Percentiles rank a stretch among this genome's conserved stretches.
These are phyloP conservation scores for Cyclopterus lumpus DNA, from an alignment of 2,797 vertebrate species.

Conservation along the genomic window DNA sequence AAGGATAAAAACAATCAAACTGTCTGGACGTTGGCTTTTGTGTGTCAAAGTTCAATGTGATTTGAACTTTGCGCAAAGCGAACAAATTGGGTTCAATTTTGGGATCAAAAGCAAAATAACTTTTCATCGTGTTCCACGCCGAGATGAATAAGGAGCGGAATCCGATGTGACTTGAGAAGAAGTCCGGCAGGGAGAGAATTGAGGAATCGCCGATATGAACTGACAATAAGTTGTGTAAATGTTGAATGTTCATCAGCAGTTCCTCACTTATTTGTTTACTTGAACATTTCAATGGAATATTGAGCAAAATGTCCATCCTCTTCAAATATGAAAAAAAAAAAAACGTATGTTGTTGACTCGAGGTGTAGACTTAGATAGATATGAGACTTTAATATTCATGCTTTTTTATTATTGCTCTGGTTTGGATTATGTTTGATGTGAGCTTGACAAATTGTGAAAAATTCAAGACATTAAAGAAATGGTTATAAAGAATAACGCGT, in stretches of 20 bases:
- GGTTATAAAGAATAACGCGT: not conserved
- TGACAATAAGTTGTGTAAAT: not conserved
- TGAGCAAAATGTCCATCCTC: not conserved
- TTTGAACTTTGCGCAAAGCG: not conserved
- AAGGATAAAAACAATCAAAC: not conserved
- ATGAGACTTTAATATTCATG: not conserved
- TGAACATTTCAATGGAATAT: not conserved
- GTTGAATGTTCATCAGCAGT: not conserved
- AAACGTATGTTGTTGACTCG: not conserved
- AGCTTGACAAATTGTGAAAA: not conserved
- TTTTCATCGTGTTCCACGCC: not conserved
- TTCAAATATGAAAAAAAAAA: too few species aligned
- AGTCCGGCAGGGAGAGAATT: not conserved
- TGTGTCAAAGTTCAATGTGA: not conserved
- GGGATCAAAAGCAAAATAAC: not conserved
- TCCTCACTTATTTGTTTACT: not conserved
- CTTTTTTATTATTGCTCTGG: not conserved
- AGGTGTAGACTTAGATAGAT: not conserved
- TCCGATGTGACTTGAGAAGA: not conserved
- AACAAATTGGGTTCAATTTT: not conserved
- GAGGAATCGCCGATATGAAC: not conserved
- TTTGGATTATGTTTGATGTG: slow-evolving; percentile 2
- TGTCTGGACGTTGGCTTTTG: not conserved
- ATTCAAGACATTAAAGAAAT: slow-evolving; percentile 2
- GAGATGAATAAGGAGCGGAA: not conserved